A percentile compares a stretch with the other conserved stretches of the same genome.
Conservation (phyloP, 30 jellyfish, hydroid and myxozoan genomes). For the Aurelia sp. region DNA sequence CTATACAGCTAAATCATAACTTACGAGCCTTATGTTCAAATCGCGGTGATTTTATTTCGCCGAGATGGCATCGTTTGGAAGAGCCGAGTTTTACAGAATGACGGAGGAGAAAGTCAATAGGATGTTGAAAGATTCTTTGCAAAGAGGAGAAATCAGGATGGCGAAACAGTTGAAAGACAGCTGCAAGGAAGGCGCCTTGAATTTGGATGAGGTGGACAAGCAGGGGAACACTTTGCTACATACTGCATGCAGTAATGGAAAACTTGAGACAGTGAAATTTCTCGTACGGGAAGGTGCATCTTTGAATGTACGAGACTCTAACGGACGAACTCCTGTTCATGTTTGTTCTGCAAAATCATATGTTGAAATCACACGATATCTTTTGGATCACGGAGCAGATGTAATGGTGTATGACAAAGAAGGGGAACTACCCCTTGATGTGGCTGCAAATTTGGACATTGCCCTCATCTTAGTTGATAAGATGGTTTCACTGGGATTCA, state of each 20-base stretch:
- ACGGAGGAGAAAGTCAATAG: constrained; percentile 8
- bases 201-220: constrained; percentile 31
- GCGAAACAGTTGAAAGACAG: constrained; percentile 41
- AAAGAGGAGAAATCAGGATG: constrained; percentile 39
- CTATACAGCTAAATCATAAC: neutral
- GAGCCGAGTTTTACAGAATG: constrained; percentile 59
- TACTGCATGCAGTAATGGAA: constrained; percentile 56
- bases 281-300: constrained; percentile 62
- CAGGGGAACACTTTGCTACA: constrained; percentile 57
- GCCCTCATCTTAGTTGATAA: constrained; percentile 39
- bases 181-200: constrained; percentile 24
- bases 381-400: constrained; percentile 68
- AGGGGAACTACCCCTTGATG: constrained; percentile 70
- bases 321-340: constrained; percentile 66
- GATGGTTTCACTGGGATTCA: constrained; percentile 70
- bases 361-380: constrained; percentile 25
- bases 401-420: constrained; percentile 38
- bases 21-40: neutral
- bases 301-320: constrained; percentile 17
- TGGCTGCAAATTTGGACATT: constrained; percentile 48
- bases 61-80: constrained; percentile 14
- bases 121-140: constrained; percentile 33
- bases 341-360: constrained; percentile 37
- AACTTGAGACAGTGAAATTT: constrained; percentile 21
- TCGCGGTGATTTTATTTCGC: neutral